phyloP scores from a whole-genome alignment of 2,888 invertebrate species.

The Artemia sp. region DNA sequence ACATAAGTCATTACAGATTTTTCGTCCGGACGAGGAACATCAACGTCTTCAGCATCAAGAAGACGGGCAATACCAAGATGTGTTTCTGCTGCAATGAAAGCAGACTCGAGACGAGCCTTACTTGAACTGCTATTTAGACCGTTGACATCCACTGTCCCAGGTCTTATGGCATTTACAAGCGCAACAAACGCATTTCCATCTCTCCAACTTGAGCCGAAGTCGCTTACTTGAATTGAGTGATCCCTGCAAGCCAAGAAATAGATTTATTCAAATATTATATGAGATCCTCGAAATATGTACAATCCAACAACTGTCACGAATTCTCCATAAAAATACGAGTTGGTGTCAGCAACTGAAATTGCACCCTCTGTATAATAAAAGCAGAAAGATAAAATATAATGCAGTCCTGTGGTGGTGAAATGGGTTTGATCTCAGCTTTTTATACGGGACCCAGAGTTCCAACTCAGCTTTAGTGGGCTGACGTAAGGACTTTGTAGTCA shows the following conservation, averaged over 20 bases:
- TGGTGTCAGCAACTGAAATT: no score
- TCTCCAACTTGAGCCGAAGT: constrained; percentile 89
- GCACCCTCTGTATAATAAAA: no score
- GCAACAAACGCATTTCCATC: constrained; percentile 90
- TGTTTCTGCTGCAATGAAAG: constrained; percentile 77
- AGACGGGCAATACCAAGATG: constrained; percentile 78
- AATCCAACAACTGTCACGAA: no score
- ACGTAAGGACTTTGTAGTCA: no score
- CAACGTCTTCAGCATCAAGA: constrained; percentile 86
- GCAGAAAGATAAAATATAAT: no score
- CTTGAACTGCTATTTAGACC: constrained; percentile 60
- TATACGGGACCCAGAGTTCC: no score
- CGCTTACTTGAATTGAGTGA: constrained; percentile 67
- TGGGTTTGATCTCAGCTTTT: no score
- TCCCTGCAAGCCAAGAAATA: constrained; percentile 41
- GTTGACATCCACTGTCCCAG: constrained; percentile 72
- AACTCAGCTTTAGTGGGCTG: no score
- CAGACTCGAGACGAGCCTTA: constrained; percentile 66
- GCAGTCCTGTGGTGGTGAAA: no score
- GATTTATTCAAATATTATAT: not conserved
- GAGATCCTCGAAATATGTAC: not conserved
- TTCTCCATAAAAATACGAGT: no score
- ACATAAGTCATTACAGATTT: constrained; percentile 97
- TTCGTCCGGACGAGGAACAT: constrained; percentile 87
- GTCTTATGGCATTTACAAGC: constrained; percentile 82